Conservation (phyloP, 2,888 invertebrate genomes). For the Iphiclides podalirius region DNA sequence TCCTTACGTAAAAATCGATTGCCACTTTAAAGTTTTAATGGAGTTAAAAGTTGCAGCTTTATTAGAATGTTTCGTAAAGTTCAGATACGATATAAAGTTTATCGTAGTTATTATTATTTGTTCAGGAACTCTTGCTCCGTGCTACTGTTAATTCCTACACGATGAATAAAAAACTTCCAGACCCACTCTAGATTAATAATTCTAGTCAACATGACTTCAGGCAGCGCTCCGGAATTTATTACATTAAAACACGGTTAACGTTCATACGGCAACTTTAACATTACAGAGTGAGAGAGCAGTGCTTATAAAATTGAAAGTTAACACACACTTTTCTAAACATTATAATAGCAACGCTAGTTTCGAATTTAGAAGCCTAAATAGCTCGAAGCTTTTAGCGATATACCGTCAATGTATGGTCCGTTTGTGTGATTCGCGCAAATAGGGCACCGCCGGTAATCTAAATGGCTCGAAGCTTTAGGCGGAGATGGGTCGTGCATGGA, state of each 20-base stretch:
- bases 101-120: no score
- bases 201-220: background rate
- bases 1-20: background rate
- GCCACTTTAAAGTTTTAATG: conserved; percentile 3
- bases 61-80: conserved; percentile 20
- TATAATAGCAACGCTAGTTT: no score
- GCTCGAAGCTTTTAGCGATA: no score
- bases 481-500: conserved; percentile 46
- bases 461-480: conserved; percentile 44
- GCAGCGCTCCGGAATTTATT: background rate
- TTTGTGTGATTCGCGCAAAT: conserved; percentile 7
- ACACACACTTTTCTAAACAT: no score
- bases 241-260: background rate
- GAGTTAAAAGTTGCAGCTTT: conserved; percentile 7
- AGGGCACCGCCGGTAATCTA: conserved; percentile 34
- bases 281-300: no score
- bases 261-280: background rate
- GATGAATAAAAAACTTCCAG: background rate
- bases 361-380: no score
- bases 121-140: background rate
- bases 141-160: no score
- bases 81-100: conserved; percentile 21
- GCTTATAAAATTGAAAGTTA: no score
- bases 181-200: background rate
- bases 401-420: background rate